Evolutionary conservation across 2,888 invertebrate species (phyloP).

Genomic region (Arrhopalites spinosus): DNA sequence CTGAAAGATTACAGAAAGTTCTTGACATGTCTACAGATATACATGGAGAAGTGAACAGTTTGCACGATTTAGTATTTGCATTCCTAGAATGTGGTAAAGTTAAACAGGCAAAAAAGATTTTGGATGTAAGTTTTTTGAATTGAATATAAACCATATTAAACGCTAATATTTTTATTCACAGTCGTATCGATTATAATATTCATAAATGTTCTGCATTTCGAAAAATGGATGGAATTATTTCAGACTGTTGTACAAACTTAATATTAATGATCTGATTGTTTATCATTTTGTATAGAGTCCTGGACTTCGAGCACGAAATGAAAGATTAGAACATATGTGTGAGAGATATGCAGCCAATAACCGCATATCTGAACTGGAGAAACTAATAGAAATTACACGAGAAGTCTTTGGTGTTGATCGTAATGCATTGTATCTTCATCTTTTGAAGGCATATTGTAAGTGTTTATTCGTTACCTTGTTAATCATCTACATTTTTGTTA

Average conservation of each 20-base stretch:
- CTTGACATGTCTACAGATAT: slow-evolving; percentile 78
- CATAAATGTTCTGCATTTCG: background rate
- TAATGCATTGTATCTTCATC: slow-evolving; percentile 74
- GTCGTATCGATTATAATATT: background rate
- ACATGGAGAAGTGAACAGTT: slow-evolving; percentile 81
- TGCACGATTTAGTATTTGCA: slow-evolving; percentile 80
- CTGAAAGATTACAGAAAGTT: slow-evolving; percentile 76
- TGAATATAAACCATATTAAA: background rate
- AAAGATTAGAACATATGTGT: slow-evolving; percentile 71
- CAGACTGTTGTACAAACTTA: background rate
- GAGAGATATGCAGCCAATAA: slow-evolving; percentile 66
- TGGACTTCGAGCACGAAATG: slow-evolving; percentile 72
- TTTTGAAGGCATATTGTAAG: slow-evolving; percentile 72
- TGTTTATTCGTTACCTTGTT: slow-evolving; percentile 17
- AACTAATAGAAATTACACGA: slow-evolving; percentile 76
- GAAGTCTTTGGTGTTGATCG: slow-evolving; percentile 76
- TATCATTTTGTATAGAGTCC: slow-evolving; percentile 66
- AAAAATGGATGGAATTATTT: too few relatives aligned
- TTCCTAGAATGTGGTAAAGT: slow-evolving; percentile 82
- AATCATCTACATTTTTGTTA: background rate
- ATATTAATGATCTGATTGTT: too few relatives aligned
- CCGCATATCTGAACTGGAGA: slow-evolving; percentile 71
- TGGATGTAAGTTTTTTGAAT: slow-evolving; percentile 64
- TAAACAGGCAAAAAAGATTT: slow-evolving; percentile 79
- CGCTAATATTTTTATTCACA: background rate